phyloP scores from a whole-genome alignment of 2,797 vertebrate species.

The Phataginus tricuspis region DNA sequence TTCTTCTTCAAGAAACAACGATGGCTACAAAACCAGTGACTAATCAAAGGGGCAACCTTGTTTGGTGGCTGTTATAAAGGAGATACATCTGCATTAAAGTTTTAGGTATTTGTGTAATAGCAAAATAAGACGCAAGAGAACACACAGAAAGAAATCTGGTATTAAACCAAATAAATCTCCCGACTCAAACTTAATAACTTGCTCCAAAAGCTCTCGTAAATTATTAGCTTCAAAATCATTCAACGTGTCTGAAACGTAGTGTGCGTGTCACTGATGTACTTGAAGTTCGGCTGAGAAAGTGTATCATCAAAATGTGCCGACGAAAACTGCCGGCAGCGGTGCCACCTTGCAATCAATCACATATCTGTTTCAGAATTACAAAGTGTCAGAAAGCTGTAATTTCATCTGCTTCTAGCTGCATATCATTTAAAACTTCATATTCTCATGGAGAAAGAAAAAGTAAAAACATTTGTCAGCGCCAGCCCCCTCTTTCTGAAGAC shows the following conservation, averaged over 20 bases:
- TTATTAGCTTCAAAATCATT: slow-evolving; percentile 86
- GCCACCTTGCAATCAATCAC: slow-evolving; percentile 86
- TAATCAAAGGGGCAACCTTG: not conserved
- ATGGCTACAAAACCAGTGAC: not conserved
- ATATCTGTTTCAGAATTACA: slow-evolving; percentile 84
- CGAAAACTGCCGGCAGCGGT: slow-evolving; percentile 84
- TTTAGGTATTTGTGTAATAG: slow-evolving; percentile 80
- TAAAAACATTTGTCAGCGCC: slow-evolving; percentile 78
- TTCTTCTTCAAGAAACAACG: not conserved
- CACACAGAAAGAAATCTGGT: slow-evolving; percentile 59
- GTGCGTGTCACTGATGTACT: slow-evolving; percentile 82
- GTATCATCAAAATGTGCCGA: slow-evolving; percentile 83
- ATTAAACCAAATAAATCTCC: slow-evolving; percentile 82
- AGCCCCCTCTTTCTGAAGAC: slow-evolving; percentile 50
- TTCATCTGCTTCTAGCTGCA: slow-evolving; percentile 84
- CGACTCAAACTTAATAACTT: slow-evolving; percentile 84
- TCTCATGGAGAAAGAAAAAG: slow-evolving; percentile 77
- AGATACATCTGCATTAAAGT: slow-evolving; percentile 43
- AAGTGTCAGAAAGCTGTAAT: slow-evolving; percentile 86
- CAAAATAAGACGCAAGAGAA: slow-evolving; percentile 75
- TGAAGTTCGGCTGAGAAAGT: slow-evolving; percentile 87
- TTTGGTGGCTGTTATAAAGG: slow-evolving; percentile 14
- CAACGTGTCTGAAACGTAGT: slow-evolving; percentile 80
- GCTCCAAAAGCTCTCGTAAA: slow-evolving; percentile 86
- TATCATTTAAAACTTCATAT: slow-evolving; percentile 84